A percentile compares a stretch with the other conserved stretches of the same genome.
Conservation (phyloP, 2,888 invertebrate species). For the Nymphalis c-album region DNA sequence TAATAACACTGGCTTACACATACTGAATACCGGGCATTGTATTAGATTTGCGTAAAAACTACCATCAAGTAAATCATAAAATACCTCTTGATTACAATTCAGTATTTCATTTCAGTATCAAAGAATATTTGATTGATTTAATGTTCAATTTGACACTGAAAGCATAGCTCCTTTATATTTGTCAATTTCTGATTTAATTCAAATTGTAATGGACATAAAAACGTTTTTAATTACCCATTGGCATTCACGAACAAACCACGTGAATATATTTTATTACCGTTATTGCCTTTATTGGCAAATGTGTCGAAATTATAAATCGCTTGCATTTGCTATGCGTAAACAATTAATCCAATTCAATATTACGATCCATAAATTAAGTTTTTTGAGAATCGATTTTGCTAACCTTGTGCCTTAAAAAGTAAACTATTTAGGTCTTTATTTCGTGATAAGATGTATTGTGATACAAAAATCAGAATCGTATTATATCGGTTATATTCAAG, state of each 20-base stretch:
- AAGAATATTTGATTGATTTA: too few species aligned
- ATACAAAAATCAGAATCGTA: not conserved
- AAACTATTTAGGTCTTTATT: too few species aligned
- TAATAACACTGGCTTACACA: too few species aligned
- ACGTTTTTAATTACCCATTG: constrained; percentile 6
- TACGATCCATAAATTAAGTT: too few species aligned
- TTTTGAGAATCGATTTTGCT: not conserved
- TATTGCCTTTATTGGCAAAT: constrained; percentile 21
- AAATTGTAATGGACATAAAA: not conserved
- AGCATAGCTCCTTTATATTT: too few species aligned
- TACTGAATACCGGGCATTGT: too few species aligned
- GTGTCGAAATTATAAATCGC: constrained; percentile 7
- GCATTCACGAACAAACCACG: constrained; percentile 11
- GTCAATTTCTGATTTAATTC: not conserved
- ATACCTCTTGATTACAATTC: too few species aligned
- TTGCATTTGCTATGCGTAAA: not conserved
- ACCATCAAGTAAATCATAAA: too few species aligned
- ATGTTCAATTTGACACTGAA: too few species aligned
- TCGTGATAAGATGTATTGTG: too few species aligned
- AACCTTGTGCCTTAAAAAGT: not conserved
- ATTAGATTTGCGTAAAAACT: too few species aligned
- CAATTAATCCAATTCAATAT: not conserved
- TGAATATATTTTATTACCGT: constrained; percentile 11
- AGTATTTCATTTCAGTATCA: too few species aligned
- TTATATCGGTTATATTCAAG: not conserved